Conservation (phyloP, 2,888 invertebrate genomes). For the Glaucopsyche alexis region DNA sequence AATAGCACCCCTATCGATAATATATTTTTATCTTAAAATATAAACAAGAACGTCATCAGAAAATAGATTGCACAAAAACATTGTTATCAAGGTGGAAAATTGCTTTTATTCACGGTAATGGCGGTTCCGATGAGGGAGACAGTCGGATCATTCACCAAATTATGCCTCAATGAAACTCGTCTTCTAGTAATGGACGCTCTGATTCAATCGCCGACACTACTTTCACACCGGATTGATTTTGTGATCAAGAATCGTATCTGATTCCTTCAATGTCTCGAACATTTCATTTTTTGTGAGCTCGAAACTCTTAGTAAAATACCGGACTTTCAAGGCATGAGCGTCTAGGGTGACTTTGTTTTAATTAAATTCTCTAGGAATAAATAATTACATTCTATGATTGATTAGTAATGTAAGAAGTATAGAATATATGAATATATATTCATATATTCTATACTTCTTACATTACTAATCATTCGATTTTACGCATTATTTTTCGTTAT, state of each 20-base stretch:
- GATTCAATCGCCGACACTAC: constrained; percentile 64
- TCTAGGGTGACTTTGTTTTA: not conserved
- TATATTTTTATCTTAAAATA: not conserved
- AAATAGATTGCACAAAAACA: constrained; percentile 17
- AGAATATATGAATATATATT: too few species aligned
- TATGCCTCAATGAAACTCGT: constrained; percentile 56
- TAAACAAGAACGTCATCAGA: not conserved
- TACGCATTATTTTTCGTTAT: too few species aligned
- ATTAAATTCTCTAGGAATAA: not conserved
- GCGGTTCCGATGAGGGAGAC: constrained; percentile 23
- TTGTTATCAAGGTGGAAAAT: constrained; percentile 27
- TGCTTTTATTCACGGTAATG: constrained; percentile 24
- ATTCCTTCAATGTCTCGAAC: constrained; percentile 5
- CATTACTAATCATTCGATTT: too few species aligned
- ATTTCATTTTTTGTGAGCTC: constrained; percentile 20
- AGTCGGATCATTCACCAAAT: constrained; percentile 55
- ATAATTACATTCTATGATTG: too few species aligned
- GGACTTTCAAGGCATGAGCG: not conserved
- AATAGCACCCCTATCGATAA: not conserved
- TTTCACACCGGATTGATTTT: constrained; percentile 59
- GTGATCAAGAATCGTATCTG: constrained; percentile 48
- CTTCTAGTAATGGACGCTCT: constrained; percentile 59
- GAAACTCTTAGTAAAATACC: not conserved
- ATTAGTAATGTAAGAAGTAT: too few species aligned
- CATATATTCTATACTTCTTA: too few species aligned